Base-by-base conservation (phyloP, 1,140 invertebrate genomes). In the Drosophila biarmipes region DNA sequence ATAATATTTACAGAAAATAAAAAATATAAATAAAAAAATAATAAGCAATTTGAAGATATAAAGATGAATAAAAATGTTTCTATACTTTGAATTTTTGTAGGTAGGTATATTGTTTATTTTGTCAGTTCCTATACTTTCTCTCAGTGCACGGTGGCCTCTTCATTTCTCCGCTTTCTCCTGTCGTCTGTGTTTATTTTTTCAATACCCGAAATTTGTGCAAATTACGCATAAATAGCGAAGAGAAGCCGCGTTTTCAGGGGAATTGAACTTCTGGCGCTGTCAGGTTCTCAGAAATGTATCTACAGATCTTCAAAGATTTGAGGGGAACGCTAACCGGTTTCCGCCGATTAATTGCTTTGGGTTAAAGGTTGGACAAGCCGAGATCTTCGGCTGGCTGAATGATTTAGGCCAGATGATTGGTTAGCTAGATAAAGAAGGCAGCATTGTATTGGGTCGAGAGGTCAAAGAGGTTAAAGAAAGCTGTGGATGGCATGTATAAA, bases 201-300 rank as follows among this genome's bases (percentile, higher is more conserved):
- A 73, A 81, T 85, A 53, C 43, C 56, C 62, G 55, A 73, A 81
- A 86, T 86, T 86, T 75, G 82, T 71, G 81, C 69, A 87, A 87
- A 87, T 81, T 78, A 81, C 69, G 69, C 82, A 81, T 81, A 87
- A 81, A 87, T 51, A 73, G 57, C 69, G 42, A 0, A n/a, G 21
- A 19, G 42, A 79, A 74, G 61, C 71, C 40, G 62, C 17, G 58
- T 24, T 73, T 54, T 55, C 71, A 46, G 56, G 72, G 78, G 63
- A 78, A 62, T 84, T 66, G 62, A 77, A 80, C 66, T 57, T 35
- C 58, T 2, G 31, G 11, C 17, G 63, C 49, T 38, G 62, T 63
- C 56, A 45, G 61, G 56, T 62, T 62, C 29, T 11, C 14, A 21
- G 31, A 12, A 46, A 64, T 46, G 59, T 62, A 63, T 64, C 21